phyloP scores from a whole-genome alignment of 2,113 vertebrate genomes.

The Chrysemys picta region DNA sequence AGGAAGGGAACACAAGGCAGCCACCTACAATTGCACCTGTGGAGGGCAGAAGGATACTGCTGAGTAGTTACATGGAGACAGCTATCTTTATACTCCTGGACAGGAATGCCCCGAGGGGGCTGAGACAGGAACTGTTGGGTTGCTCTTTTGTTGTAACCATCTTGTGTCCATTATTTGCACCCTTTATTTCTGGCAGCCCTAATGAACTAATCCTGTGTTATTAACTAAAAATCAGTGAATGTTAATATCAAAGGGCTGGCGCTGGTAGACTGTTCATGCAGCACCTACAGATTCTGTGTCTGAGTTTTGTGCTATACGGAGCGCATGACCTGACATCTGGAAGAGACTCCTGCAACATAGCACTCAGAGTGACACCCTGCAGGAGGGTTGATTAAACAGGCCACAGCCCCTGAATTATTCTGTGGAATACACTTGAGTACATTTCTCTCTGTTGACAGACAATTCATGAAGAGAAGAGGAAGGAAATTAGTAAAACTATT shows the following conservation, averaged over 20 bases:
- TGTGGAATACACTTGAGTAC: background rate
- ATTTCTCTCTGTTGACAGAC: background rate
- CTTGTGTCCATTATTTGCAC: background rate
- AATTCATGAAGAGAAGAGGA: background rate
- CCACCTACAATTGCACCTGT: background rate
- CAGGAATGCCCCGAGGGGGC: too few relatives aligned
- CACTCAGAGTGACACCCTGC: background rate
- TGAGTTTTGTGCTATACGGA: background rate
- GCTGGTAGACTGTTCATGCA: too few relatives aligned
- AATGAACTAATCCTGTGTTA: background rate
- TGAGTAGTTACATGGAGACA: background rate
- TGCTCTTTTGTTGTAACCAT: background rate
- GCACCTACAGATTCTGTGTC: background rate
- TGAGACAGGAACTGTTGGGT: background rate
- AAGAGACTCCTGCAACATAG: background rate
- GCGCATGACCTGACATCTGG: background rate
- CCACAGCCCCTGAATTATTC: background rate
- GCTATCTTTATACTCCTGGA: background rate
- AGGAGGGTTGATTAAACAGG: background rate
- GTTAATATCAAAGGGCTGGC: background rate
- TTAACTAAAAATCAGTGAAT: background rate
- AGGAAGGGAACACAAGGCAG: background rate
- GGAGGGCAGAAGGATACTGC: background rate
- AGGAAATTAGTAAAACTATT: background rate
- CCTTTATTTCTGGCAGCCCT: background rate